These are phyloP conservation scores for Halyomorpha halys DNA, from an alignment of 1,140 invertebrate genomes.

Conservation along the genomic window DNA sequence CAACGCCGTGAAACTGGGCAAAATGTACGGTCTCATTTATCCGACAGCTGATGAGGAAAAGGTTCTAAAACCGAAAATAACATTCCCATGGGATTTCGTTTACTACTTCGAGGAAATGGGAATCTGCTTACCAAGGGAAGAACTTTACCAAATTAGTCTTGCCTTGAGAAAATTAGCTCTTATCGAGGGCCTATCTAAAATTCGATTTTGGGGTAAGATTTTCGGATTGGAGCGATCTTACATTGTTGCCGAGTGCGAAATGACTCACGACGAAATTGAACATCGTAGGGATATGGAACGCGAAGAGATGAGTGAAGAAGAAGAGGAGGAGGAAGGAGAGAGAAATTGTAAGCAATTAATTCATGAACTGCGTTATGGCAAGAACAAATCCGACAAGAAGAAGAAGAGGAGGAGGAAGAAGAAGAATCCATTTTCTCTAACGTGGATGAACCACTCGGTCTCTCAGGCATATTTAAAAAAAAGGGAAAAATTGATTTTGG, in stretches of 20 bases:
- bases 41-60: neutral
- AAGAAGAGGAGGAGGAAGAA: slow-evolving; percentile 33
- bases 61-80: neutral
- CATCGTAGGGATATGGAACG: neutral
- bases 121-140: slow-evolving; percentile 46
- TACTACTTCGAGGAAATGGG: slow-evolving; percentile 45
- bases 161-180: slow-evolving; percentile 39
- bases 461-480: slow-evolving; percentile 11
- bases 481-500: neutral
- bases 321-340: slow-evolving; percentile 31
- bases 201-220: slow-evolving; percentile 66
- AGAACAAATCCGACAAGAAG: too few relatives aligned
- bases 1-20: neutral
- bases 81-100: neutral
- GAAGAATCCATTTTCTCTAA: slow-evolving; percentile 14
- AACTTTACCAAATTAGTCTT: slow-evolving; percentile 43
- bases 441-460: slow-evolving; percentile 23
- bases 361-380: too few relatives aligned
- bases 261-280: slow-evolving; percentile 43
- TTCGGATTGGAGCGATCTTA: slow-evolving; percentile 67
- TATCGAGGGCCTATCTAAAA: neutral
- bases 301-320: slow-evolving; percentile 33
- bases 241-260: slow-evolving; percentile 60
- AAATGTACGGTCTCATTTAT: neutral
- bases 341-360: too few relatives aligned